Conservation (phyloP, 2,888 invertebrate species). For the Pomacea canaliculata region DNA sequence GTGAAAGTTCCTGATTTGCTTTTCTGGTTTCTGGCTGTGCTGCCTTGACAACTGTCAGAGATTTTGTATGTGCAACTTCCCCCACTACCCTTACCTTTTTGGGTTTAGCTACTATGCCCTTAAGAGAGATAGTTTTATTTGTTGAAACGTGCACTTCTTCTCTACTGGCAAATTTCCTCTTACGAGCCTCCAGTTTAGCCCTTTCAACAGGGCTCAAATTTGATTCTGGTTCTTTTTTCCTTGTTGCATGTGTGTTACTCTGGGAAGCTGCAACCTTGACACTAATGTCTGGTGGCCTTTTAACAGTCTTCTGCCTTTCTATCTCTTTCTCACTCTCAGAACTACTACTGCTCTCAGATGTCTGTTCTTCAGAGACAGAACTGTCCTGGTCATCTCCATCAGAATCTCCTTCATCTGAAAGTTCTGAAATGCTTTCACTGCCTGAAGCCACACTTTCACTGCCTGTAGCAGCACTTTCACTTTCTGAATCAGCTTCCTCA, state of each 20-base stretch:
- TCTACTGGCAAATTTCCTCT: conserved; percentile 41
- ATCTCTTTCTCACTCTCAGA: conserved; percentile 1
- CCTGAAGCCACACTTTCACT: conserved; percentile 2
- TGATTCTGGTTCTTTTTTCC: background rate
- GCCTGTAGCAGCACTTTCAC: background rate
- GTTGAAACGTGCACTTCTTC: conserved; percentile 28
- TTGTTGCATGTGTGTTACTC: background rate
- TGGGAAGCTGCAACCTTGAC: background rate
- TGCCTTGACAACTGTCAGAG: background rate
- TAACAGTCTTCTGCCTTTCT: background rate
- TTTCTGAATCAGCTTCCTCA: no score
- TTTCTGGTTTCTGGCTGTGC: background rate
- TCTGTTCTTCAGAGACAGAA: background rate
- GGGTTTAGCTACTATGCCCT: conserved; percentile 38
- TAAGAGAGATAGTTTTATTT: conserved; percentile 50
- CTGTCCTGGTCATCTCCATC: background rate
- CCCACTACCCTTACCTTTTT: conserved; percentile 20
- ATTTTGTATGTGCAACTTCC: conserved; percentile 7
- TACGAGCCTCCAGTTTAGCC: conserved; percentile 44
- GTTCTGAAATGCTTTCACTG: conserved; percentile 8
- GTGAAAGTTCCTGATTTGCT: background rate
- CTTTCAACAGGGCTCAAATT: conserved; percentile 33
- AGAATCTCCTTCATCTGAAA: conserved; percentile 10
- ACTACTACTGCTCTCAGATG: background rate
- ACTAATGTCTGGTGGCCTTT: background rate